These are phyloP conservation scores for Uria lomvia DNA, from an alignment of 2,113 vertebrate species.

Conservation along the genomic window DNA sequence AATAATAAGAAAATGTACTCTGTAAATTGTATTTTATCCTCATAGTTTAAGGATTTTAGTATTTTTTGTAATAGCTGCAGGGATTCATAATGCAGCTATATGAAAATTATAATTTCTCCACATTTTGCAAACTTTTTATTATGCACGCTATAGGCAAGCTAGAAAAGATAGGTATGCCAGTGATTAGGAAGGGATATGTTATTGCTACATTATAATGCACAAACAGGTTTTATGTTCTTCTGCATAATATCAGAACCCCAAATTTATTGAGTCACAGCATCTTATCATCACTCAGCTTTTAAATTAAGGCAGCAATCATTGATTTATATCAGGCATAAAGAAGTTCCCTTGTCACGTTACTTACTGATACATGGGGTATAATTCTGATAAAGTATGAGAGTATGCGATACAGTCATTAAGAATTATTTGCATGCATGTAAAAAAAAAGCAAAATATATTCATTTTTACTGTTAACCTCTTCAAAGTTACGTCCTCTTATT, in stretches of 20 bases:
- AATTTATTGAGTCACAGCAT: conserved; percentile 65
- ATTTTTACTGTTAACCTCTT: conserved; percentile 31
- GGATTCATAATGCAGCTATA: conserved; percentile 58
- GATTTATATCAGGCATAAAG: conserved; percentile 61
- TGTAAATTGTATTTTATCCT: conserved; percentile 37
- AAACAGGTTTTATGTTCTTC: conserved; percentile 74
- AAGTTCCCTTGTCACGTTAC: conserved; percentile 48
- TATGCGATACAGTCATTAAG: conserved; percentile 26
- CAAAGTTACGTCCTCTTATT: background rate
- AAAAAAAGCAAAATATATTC: background rate
- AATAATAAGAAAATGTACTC: conserved; percentile 9
- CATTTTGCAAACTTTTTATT: conserved; percentile 67
- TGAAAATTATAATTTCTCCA: conserved; percentile 62
- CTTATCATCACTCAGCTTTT: conserved; percentile 64
- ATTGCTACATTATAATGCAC: conserved; percentile 65
- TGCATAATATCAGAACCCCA: conserved; percentile 64
- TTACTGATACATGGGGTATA: conserved; percentile 45
- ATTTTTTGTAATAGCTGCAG: conserved; percentile 51
- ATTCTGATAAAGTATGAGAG: conserved; percentile 34
- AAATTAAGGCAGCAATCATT: conserved; percentile 58
- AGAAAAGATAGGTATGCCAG: conserved; percentile 54
- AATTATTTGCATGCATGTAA: conserved; percentile 42
- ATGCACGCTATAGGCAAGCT: conserved; percentile 67
- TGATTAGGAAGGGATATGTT: conserved; percentile 64
- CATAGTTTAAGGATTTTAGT: background rate